phyloP scores from a whole-genome alignment of 2,888 invertebrate genomes.

The Chelonus formosanus region DNA sequence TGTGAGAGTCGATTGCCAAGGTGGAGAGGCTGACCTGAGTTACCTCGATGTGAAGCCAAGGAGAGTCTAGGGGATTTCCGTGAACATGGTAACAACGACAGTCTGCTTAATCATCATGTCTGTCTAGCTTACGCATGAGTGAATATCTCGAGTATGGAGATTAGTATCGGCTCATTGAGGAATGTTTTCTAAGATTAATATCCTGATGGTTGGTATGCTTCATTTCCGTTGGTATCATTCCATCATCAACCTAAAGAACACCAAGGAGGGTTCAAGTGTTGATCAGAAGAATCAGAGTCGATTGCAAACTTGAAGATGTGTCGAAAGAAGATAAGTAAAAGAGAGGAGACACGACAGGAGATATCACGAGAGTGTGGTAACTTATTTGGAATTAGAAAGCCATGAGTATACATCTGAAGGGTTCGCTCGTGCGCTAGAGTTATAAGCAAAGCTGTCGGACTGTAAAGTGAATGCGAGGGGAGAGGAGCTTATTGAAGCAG shows the following conservation, averaged over 20 bases:
- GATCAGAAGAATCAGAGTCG: too few relatives aligned
- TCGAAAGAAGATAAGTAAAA: neutral
- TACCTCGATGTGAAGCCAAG: neutral
- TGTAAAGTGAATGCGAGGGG: slow-evolving; percentile 19
- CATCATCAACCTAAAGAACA: too few relatives aligned
- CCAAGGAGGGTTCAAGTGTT: too few relatives aligned
- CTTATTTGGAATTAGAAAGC: slow-evolving; percentile 44
- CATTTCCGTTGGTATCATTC: too few relatives aligned
- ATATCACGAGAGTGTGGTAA: slow-evolving; percentile 34
- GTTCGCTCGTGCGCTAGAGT: slow-evolving; percentile 28
- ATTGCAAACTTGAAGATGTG: neutral
- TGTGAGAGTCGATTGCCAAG: neutral
- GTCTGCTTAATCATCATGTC: slow-evolving; percentile 21
- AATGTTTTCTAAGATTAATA: slow-evolving; percentile 18
- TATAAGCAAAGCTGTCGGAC: slow-evolving; percentile 12
- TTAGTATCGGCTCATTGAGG: slow-evolving; percentile 24
- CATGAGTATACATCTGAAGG: slow-evolving; percentile 18
- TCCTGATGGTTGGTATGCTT: neutral
- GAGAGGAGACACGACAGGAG: slow-evolving; percentile 24
- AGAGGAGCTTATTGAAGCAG: slow-evolving; percentile 25
- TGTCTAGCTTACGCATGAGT: slow-evolving; percentile 20
- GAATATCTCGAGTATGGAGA: slow-evolving; percentile 23
- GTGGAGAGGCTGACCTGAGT: slow-evolving; percentile 3
- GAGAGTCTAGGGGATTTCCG: slow-evolving; percentile 14
- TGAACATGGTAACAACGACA: slow-evolving; percentile 24